Evolutionary conservation across 2,797 vertebrate genomes (phyloP), one percentile per base, ranked within the genome.

Genomic region (Pseudomugil gertrudae): DNA sequence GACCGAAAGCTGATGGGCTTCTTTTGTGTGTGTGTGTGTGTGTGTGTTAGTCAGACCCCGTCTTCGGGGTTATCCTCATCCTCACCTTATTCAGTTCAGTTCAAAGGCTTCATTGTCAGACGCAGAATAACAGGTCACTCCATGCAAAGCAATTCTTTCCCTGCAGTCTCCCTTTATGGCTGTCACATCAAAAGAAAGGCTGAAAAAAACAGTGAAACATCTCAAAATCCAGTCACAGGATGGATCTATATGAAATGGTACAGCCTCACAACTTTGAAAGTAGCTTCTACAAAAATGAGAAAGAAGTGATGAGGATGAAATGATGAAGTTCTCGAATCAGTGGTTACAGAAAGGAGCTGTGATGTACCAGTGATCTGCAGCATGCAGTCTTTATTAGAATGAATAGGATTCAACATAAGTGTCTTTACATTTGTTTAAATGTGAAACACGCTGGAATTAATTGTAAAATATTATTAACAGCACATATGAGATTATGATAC

Each of bases 21-120:
- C 35, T 45, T 32, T 53, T 9, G 32, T 38, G 7, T 52, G 6
- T 30, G 29, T 30, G 29, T 30, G 29, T 30, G 29, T 30, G 29
- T 27, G 57, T 40, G 3, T 38, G 45, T 57, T 36, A 68, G 65
- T 45, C 24, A 58, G 26, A 53, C 43, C 63, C 51, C 43, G n/a
- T 69, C 57, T 73, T 64, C 71, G 50, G 65, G 54, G 57, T 66
- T 69, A 57, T 59, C 35, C 54, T 54, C n/a, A n/a, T 69, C 27
- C 53, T 43, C 35, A 55, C 30, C 19, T 45, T 55, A 69, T 72
- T 45, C 76, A 67, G 9, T 4, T 50, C 15, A 24, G 40, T 27
- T 69, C 43, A 56, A 45, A 57, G 50, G 15, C 33, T n/a, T 60
- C 50, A 45, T 60, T 38, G 50, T 62, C 51, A 24, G 6, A 13